phyloP scores from a whole-genome alignment of 1,140 invertebrate species.

The Brachionus manjavacas region DNA sequence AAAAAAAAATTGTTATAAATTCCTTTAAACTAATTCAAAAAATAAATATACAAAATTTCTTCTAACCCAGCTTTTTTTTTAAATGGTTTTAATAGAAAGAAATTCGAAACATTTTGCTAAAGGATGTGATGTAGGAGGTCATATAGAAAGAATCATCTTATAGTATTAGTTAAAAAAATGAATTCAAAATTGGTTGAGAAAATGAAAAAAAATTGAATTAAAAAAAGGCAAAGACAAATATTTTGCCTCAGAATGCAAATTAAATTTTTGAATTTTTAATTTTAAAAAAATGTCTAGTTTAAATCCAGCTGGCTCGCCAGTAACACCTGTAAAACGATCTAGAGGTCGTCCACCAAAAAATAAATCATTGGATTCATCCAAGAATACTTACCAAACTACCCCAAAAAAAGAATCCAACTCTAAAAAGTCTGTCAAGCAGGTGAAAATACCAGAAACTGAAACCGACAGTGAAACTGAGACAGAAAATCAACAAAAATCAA shows the following conservation, averaged over 20 bases:
- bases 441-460: neutral
- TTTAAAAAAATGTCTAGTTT: neutral
- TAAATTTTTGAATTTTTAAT: neutral
- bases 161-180: no score
- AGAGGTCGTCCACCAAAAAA: neutral
- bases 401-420: neutral
- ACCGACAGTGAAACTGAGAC: neutral
- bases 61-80: no score
- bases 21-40: no score
- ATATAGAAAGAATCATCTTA: no score
- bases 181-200: no score
- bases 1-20: no score
- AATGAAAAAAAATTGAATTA: neutral
- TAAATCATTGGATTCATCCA: neutral
- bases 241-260: neutral
- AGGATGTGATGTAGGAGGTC: no score
- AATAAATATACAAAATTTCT: no score
- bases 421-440: neutral
- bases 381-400: neutral
- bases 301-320: neutral
- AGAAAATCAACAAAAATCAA: neutral
- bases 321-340: neutral
- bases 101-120: no score
- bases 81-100: no score
- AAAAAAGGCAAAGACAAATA: neutral